Evolutionary conservation across 2,113 vertebrate species (phyloP).

Genomic region (Tamias sibiricus): DNA sequence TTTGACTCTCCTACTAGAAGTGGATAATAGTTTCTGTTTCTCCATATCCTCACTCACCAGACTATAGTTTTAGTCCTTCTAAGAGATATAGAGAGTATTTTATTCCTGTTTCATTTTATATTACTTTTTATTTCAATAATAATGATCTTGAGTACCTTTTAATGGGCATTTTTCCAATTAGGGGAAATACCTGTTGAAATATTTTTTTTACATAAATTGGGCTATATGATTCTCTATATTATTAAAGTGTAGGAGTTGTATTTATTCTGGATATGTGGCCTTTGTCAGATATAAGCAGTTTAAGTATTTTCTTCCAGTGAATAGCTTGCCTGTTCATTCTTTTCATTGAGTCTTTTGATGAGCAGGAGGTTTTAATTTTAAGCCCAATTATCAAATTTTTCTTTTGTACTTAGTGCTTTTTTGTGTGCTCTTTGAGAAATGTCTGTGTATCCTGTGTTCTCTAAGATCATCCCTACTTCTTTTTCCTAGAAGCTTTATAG

Average conservation of each 20-base stretch:
- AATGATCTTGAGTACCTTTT: neutral
- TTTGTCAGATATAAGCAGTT: neutral
- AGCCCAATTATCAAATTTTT: constrained; percentile 1
- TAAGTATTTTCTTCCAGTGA: neutral
- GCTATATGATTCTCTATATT: neutral
- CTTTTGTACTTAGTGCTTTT: neutral
- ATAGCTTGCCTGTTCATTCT: neutral
- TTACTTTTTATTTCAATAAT: neutral
- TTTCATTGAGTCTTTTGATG: neutral
- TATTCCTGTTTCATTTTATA: neutral
- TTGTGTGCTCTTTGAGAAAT: neutral
- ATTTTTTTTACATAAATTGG: neutral
- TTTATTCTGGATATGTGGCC: neutral
- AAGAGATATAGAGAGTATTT: neutral
- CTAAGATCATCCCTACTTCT: too few relatives aligned
- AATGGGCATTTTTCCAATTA: neutral
- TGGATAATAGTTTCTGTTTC: neutral
- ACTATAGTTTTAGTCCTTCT: neutral
- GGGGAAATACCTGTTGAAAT: neutral
- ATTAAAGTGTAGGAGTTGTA: neutral
- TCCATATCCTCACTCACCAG: neutral
- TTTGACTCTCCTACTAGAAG: neutral
- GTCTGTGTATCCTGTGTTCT: neutral
- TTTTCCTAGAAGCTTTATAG: too few relatives aligned
- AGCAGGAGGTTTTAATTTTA: neutral